Conservation (phyloP, 2,113 vertebrate genomes). For the Taurulus bubalis region DNA sequence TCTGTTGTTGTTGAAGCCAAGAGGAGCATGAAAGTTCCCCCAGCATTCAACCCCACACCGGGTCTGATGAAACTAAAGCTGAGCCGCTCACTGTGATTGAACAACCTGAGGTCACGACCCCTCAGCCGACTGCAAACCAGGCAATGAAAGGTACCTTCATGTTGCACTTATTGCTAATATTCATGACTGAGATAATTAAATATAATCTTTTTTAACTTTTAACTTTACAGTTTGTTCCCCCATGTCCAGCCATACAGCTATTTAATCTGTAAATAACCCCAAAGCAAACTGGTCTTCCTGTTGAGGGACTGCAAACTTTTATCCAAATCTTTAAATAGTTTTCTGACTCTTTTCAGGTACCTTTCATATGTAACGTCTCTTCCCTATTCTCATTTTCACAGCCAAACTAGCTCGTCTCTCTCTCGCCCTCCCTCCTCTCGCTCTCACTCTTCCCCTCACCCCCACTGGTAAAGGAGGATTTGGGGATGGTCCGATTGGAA, state of each 20-base stretch:
- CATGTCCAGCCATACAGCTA: background rate
- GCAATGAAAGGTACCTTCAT: constrained; percentile 83
- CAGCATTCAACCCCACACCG: constrained; percentile 27
- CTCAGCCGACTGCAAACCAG: constrained; percentile 78
- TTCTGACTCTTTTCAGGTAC: background rate
- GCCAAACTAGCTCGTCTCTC: constrained; percentile 92
- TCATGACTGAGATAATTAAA: background rate
- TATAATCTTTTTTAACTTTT: background rate
- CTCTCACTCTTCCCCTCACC: constrained; percentile 87
- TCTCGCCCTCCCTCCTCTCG: constrained; percentile 89
- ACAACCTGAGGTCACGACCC: constrained; percentile 72
- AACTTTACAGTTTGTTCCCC: background rate
- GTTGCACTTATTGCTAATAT: background rate
- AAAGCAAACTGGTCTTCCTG: background rate
- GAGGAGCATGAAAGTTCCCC: constrained; percentile 46
- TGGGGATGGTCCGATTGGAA: constrained; percentile 83
- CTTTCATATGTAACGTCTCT: background rate
- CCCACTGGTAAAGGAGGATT: constrained; percentile 85
- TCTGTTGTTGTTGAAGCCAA: constrained; percentile 59
- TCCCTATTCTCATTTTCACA: constrained; percentile 61
- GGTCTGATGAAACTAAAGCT: constrained; percentile 55
- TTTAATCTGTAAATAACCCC: background rate
- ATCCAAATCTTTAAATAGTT: background rate
- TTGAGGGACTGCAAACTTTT: background rate
- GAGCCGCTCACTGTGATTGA: constrained; percentile 77